A percentile compares a stretch with the other conserved stretches of the same genome.
Conservation (phyloP, 2,797 vertebrate species). For the Gymnothorax reevesii region DNA sequence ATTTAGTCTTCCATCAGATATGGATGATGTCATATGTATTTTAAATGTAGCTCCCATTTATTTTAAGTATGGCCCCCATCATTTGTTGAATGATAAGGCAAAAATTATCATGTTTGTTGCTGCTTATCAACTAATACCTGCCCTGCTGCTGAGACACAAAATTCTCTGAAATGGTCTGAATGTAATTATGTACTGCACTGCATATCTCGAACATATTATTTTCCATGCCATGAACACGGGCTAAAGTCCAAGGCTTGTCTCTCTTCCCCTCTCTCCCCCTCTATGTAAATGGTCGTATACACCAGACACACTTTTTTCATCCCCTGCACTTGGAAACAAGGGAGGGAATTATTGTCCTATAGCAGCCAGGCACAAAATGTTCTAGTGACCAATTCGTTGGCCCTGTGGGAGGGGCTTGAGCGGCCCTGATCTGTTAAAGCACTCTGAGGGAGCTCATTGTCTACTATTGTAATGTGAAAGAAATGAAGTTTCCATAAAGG, state of each 20-base stretch:
- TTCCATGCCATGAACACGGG: background rate
- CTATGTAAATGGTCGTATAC: background rate
- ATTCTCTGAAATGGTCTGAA: background rate
- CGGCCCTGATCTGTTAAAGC: background rate
- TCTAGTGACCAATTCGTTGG: background rate
- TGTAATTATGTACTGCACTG: background rate
- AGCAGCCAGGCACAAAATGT: background rate
- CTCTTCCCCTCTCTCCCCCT: background rate
- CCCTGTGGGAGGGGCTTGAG: background rate
- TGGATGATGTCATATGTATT: background rate
- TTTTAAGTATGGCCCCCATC: no score
- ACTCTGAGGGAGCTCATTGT: background rate
- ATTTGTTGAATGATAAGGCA: background rate
- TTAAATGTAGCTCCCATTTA: background rate
- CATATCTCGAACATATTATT: slow-evolving; percentile 1
- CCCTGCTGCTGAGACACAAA: background rate
- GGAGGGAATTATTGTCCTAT: background rate
- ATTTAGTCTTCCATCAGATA: background rate
- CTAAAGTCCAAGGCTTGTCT: background rate
- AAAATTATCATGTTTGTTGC: background rate
- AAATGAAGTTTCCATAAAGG: background rate
- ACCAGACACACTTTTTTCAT: background rate
- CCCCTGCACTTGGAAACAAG: slow-evolving; percentile 1
- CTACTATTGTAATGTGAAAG: background rate
- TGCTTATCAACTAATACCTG: background rate